Conservation (phyloP, 2,113 vertebrate genomes). For the cattle (Bos taurus) region ARS-UCD2.0 NC_037336.1:15092501-15093000, state of each 20-base stretch:
- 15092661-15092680: not conserved
- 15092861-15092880: not conserved
- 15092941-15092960: constrained; percentile 29
- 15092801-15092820: not conserved
- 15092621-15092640: not conserved
- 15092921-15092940: not conserved
- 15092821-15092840: not conserved
- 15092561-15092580: not conserved
- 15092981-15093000: constrained; percentile 38
- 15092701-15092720: not conserved
- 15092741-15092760: not conserved
- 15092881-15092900: not conserved
- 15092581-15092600: not conserved
- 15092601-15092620: not conserved
- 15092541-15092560: not conserved
- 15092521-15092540: not conserved
- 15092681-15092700: not conserved
- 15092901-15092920: constrained; percentile 16
- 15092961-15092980: constrained; percentile 9
- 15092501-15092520: not conserved
- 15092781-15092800: not conserved
- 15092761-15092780: not conserved
- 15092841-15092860: not conserved
- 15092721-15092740: not conserved
- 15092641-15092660: not conserved